phyloP scores from a whole-genome alignment of 2,797 vertebrate species.

The Kryptolebias ocellatus region DNA sequence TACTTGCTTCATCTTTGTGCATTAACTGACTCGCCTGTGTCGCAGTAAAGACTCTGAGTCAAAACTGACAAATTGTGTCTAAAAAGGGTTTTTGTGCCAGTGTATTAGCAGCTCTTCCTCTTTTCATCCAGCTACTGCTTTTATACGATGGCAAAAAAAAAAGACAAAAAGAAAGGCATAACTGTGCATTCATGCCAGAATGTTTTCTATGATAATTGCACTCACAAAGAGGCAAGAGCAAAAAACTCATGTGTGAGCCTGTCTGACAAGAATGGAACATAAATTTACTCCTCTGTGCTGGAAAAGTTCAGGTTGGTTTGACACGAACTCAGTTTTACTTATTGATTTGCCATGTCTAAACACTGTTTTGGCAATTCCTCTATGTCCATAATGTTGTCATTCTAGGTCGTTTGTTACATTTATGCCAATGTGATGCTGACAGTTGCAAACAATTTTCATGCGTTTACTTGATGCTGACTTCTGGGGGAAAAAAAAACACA shows the following conservation, averaged over 20 bases:
- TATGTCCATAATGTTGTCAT: neutral
- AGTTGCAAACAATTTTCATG: neutral
- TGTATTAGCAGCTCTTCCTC: too few species aligned
- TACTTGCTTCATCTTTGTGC: constrained; percentile 1
- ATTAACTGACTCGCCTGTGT: too few species aligned
- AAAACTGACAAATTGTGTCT: too few species aligned
- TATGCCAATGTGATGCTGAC: constrained; percentile 5
- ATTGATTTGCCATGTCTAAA: constrained; percentile 7
- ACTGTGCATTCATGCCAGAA: neutral
- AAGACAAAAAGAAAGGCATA: too few species aligned
- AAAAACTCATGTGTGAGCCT: constrained; percentile 23
- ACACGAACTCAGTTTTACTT: constrained; percentile 7
- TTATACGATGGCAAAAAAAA: too few species aligned
- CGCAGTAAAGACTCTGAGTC: too few species aligned
- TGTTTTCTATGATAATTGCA: neutral
- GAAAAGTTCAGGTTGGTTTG: constrained; percentile 8
- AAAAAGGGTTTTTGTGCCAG: too few species aligned
- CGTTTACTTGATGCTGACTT: neutral
- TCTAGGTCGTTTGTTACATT: neutral
- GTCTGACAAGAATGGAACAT: constrained; percentile 5
- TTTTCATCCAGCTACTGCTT: too few species aligned
- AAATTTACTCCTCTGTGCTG: constrained; percentile 13
- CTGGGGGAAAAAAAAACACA: too few species aligned
- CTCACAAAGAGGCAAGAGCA: neutral
- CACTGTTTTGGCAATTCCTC: neutral